These are phyloP conservation scores for Epistrophe grossulariae DNA, from an alignment of 2,888 invertebrate species.

Conservation along the genomic window DNA sequence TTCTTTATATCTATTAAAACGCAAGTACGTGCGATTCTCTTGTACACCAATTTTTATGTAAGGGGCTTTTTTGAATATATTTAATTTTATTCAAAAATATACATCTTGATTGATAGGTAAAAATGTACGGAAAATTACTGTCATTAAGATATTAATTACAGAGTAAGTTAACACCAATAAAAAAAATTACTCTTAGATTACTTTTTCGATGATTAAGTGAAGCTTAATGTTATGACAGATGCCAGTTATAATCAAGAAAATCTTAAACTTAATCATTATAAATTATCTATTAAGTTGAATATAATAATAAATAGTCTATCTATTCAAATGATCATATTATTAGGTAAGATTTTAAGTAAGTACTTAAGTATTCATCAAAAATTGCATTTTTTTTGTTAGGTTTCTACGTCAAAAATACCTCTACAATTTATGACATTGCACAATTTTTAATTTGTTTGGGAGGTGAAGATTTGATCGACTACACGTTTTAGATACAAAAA, in stretches of 20 bases:
- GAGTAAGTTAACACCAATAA: constrained; percentile 1
- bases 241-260: not conserved
- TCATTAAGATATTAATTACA: constrained; percentile 25
- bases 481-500: too few species aligned
- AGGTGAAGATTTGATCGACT: too few species aligned
- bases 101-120: not conserved
- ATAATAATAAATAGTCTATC: too few species aligned
- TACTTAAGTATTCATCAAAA: too few species aligned
- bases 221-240: constrained; percentile 16
- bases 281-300: not conserved
- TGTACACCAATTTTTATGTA: not conserved
- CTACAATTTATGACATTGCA: too few species aligned
- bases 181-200: not conserved
- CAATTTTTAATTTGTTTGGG: too few species aligned
- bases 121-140: not conserved
- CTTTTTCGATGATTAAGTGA: not conserved
- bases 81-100: not conserved
- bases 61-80: not conserved
- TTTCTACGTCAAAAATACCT: too few species aligned
- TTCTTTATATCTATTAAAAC: too few species aligned
- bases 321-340: too few species aligned
- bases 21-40: not conserved
- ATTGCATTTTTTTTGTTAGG: too few species aligned
- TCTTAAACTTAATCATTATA: constrained; percentile 3
- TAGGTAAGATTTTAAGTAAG: too few species aligned